Evolutionary conservation across 2,797 vertebrate genomes (phyloP), one percentile per base, ranked within the genome.

Genomic region (Loris lydekkerianus): DNA sequence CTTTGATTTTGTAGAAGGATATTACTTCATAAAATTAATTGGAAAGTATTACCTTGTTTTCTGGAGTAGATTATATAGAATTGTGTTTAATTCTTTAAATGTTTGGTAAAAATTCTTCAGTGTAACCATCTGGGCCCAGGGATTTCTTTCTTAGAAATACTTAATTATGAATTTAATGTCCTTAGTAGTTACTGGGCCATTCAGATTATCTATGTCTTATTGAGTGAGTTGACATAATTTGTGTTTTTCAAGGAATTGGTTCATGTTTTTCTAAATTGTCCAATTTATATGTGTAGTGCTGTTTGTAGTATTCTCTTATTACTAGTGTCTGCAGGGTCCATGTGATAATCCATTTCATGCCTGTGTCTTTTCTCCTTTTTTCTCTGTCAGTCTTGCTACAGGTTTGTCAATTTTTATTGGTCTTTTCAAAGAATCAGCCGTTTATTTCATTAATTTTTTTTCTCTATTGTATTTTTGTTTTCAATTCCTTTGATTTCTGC

Each of bases 401-500:
- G 10, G 25, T 40, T 70, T 61, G 43, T 93, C 53, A 43, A 7
- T 82, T 89, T 34, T 34, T 90, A 29, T 34, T 81, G 67, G 13
- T 80, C 17, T 91, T 94, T 73, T 56, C n/a, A 67, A 92, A 73
- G n/a, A 81, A 46, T 82, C 29, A 46, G 60, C 60, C 89, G 8
- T 73, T 73, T 60, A 75, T 86, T 81, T 93, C n/a, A 86, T 23
- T 81, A 49, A 17, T 43, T 69, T 85, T 80, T 65, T 65, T 65
- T 14, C 76, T 67, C n/a, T 25, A 10, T 76, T 86, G 1, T 70
- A 31, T 82, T 90, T 91, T 53, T 82, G 27, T 81, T 91, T 61
- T 86, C 82, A 91, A 11, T 82, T 63, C 43, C 69, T 1, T 56
- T 69, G 17, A 75, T 60, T 77, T 90, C 29, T 34, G 53, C 25